Evolutionary conservation across 1,140 invertebrate genomes (phyloP).

Genomic region (Achroia grisella): DNA sequence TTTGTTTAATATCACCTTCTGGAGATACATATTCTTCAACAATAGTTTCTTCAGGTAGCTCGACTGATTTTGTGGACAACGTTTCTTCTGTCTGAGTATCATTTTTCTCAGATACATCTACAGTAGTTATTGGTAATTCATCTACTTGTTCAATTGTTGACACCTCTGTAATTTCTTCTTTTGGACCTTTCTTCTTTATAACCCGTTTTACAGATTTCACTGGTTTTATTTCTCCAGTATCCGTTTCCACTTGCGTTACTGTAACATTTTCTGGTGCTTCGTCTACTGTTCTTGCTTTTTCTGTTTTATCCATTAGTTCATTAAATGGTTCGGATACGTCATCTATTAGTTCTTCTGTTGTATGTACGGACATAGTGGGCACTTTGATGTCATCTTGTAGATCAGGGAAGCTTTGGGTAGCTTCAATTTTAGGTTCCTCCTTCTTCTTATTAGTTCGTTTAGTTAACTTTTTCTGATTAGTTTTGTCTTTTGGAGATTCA

Average conservation of each 20-base stretch:
- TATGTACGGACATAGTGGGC: slow-evolving; percentile 13
- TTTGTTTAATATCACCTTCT: slow-evolving; percentile 43
- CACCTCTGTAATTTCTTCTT: slow-evolving; percentile 56
- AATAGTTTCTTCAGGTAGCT: slow-evolving; percentile 24
- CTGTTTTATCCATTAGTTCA: neutral
- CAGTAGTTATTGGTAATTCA: slow-evolving; percentile 47
- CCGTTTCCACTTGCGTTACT: slow-evolving; percentile 56
- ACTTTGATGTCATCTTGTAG: slow-evolving; percentile 20
- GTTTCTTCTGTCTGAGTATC: slow-evolving; percentile 13
- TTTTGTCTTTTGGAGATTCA: slow-evolving; percentile 16
- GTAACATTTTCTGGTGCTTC: slow-evolving; percentile 57
- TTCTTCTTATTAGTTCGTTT: slow-evolving; percentile 47
- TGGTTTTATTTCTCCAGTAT: slow-evolving; percentile 24
- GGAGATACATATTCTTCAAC: slow-evolving; percentile 24
- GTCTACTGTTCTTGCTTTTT: slow-evolving; percentile 21
- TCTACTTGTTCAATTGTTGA: slow-evolving; percentile 66
- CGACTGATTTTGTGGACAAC: slow-evolving; percentile 5
- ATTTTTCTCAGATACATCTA: slow-evolving; percentile 21
- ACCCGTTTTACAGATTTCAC: slow-evolving; percentile 39
- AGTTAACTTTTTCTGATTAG: slow-evolving; percentile 34
- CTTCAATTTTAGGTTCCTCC: slow-evolving; percentile 15
- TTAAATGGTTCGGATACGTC: slow-evolving; percentile 5
- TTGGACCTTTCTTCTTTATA: slow-evolving; percentile 37
- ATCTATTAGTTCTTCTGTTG: slow-evolving; percentile 4
- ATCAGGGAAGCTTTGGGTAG: slow-evolving; percentile 28